Base-by-base conservation (phyloP, 2,797 vertebrate species). In the Mormyrus hasselquistii region DNA sequence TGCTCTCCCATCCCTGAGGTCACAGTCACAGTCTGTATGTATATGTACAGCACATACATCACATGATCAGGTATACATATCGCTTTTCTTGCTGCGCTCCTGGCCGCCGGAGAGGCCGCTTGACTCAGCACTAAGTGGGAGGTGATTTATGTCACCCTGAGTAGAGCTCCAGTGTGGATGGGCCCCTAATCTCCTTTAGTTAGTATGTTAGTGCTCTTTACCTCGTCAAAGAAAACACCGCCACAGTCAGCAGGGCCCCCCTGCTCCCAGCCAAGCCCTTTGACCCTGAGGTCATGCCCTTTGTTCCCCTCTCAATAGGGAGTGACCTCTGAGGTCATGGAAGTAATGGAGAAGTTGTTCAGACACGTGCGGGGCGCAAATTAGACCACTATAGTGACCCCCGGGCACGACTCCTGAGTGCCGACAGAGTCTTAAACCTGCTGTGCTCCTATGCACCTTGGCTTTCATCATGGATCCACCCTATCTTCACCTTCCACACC, bases 181-280 rank as follows among this genome's bases (percentile, higher is more conserved):
- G 97, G 95, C 97, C 97, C 96, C 96, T 99, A 99, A 99, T 99
- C 98, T 97, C 97, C 97, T 98, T 98, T 98, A 98, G 97, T 97
- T 95, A 95, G 95, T 96, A 96, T 97, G 96, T 97, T 97, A 96
- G 97, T 96, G 97, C 97, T 97, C 97, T 97, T 97, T 96, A 96
- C 97, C 97, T 97, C 94, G 93, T 97, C 97, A 97, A 97, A 98
- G 97, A 97, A 98, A 98, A 98, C 98, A 97, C 95, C 92, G 94
- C 94, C 93, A 73, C 91, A 95, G 94, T 97, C 97, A 95, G 96
- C 95, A 95, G 95, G 92, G 95, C 96, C 94, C 94, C 95, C 96
- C 94, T 95, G 94, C 96, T 95, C 96, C 96, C 94, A 93, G 95
- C 94, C 96, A 96, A 97, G 96, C 96, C 96, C 97, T 95, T 96